Conservation (phyloP, 2,113 vertebrate genomes). For the Odontophorus gujanensis region DNA sequence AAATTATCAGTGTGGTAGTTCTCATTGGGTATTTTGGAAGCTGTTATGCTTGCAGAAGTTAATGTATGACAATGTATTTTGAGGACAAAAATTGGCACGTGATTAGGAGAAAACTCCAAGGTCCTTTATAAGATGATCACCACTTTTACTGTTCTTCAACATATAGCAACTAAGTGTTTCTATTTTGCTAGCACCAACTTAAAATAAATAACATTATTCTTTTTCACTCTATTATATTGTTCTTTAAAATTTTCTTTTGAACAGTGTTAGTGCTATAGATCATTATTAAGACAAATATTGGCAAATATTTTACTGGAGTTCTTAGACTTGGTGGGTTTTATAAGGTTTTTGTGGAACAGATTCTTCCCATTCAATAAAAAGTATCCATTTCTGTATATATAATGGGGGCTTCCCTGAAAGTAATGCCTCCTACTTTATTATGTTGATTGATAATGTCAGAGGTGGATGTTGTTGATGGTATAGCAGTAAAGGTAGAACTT, state of each 20-base stretch:
- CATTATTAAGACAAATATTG: neutral
- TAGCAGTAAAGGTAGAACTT: too few relatives aligned
- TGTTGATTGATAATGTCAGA: too few relatives aligned
- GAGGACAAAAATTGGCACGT: neutral
- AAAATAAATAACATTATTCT: neutral
- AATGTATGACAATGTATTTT: fast-evolving
- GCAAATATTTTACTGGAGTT: neutral
- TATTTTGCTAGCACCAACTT: neutral
- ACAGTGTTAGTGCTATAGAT: neutral
- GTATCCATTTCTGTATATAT: neutral
- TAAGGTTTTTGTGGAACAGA: neutral
- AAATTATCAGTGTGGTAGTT: neutral
- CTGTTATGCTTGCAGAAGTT: neutral
- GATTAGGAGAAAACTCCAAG: neutral
- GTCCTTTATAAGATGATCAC: neutral
- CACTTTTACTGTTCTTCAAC: neutral
- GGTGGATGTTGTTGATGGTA: too few relatives aligned
- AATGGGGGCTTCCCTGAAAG: too few relatives aligned
- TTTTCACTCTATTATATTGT: neutral
- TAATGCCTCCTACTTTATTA: too few relatives aligned
- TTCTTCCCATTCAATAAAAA: neutral
- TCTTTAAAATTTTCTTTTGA: neutral
- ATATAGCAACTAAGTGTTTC: neutral
- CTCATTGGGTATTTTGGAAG: neutral
- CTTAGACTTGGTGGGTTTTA: neutral